Base-by-base conservation (phyloP, 2,113 vertebrate species). In the Ellobius talpinus region DNA sequence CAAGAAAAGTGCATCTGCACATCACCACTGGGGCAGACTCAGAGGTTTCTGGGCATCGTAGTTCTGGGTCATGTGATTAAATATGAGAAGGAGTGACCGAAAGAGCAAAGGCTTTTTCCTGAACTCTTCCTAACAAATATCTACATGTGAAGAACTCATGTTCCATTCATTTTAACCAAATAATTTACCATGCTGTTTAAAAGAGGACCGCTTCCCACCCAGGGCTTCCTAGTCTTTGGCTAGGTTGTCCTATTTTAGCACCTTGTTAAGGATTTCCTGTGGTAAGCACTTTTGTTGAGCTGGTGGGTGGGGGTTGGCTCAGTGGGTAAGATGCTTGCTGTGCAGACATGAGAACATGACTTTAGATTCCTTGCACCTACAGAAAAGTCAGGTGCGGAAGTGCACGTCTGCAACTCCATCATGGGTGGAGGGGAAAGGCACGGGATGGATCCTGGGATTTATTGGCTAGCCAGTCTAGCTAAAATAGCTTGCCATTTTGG, bases 141-240 rank as follows among this genome's bases (percentile, higher is more conserved):
- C 10, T 31, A 47, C 13, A 74, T 39, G 17, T 84, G 16, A 73
- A 76, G 4, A 87, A 2, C 5, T 89, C 19, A 47, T 55, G 88
- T 72, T 89, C 90, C 92, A 89, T 10, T 87, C 68, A 63, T 63
- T 90, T 94, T 94, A 52, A 87, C n/a, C 45, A 78, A 84, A 77
- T 45, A 65, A 88, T 66, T 87, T 84, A 50, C 39, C 12, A 86
- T 68, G 72, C 21, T 91, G 63, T 3, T 26, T 87, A 82, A 78
- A 79, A 90, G 8, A 93, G 19, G 65, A 68, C 63, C 10, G 16
- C 79, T 47, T 91, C 39, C 14, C 33, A 55, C 45, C 55, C 31
- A 7, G 23, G 7, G 4, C 55, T 65, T 81, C 29, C 52, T 58
- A 26, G 31, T 92, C 91, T 96, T 94, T 86, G 45, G 61, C 7